Evolutionary conservation across 2,888 invertebrate species (phyloP), one percentile per base, ranked within the genome.

Genomic region (Esperia sulphurella): DNA sequence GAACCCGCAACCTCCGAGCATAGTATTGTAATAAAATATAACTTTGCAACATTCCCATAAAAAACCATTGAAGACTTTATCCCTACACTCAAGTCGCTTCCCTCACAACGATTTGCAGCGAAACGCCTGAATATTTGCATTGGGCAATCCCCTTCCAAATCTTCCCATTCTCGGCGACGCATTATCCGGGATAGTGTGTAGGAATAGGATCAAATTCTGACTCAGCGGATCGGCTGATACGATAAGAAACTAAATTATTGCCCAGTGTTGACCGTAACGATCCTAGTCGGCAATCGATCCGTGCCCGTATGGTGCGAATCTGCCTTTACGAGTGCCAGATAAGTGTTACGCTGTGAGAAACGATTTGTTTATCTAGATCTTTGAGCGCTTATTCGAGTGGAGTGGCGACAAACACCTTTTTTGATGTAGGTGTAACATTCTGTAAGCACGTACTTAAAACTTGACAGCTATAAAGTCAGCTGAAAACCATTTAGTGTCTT

Each of bases 221-320:
- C 65, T 77, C 73, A 72, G 73, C 79, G 65, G 81, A 83, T 83
- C 74, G 82, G 83, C 52, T 64, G 58, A 50, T 48, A 47, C 59
- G 85, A 85, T 85, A 85, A 79, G 75, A 73, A 76, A 79, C 70
- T 78, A 80, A 85, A 80, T 82, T 84, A 85, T 83, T 68, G 75
- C 70, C 65, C 55, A 54, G 68, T 76, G 77, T 77, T 79, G 77
- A 77, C 77, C 74, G 74, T 68, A 69, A 62, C 60, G 58, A 43
- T 29, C 42, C 41, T 51, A 50, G 50, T 51, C 48, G 53, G 54
- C 57, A 55, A 71, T 64, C 66, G 65, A 63, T 72, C 65, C 49
- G 44, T 52, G 50, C 65, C 61, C 63, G 65, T 62, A 65, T 63
- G 63, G 55, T 65, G 62, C 58, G 63, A 64, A 63, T 64, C 59